Evolutionary conservation across 30 jellyfish, hydroid and myxozoan genomes (phyloP).

Genomic region (Pelagia noctiluca): DNA sequence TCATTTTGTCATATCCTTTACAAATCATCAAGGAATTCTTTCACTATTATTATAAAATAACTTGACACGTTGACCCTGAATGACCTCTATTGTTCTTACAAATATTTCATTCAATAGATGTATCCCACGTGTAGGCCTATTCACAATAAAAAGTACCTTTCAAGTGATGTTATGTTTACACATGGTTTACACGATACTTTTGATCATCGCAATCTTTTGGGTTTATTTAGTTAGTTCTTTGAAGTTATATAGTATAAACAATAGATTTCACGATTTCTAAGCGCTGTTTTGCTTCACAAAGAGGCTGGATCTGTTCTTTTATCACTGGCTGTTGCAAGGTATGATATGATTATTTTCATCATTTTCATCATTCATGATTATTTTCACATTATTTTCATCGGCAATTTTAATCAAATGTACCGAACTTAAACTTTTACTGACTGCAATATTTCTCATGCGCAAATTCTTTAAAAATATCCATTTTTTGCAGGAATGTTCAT

Average conservation of each 20-base stretch:
- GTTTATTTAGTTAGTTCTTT: too few relatives aligned
- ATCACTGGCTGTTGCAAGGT: conserved; percentile 8
- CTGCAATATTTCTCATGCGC: background rate
- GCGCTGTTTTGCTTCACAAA: background rate
- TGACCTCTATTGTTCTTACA: too few relatives aligned
- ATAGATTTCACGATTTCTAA: too few relatives aligned
- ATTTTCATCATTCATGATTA: background rate
- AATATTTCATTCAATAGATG: too few relatives aligned
- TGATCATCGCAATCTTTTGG: too few relatives aligned
- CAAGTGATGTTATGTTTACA: too few relatives aligned
- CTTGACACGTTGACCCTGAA: too few relatives aligned
- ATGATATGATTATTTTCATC: background rate
- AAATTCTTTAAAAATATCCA: background rate
- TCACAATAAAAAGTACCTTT: too few relatives aligned
- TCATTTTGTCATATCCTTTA: background rate
- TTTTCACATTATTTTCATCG: background rate
- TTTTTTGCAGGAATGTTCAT: background rate
- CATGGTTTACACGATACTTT: too few relatives aligned
- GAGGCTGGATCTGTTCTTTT: background rate
- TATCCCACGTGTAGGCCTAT: too few relatives aligned
- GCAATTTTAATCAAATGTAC: background rate
- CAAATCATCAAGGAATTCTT: background rate
- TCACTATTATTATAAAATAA: background rate
- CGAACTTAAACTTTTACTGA: background rate
- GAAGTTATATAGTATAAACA: too few relatives aligned